Evolutionary conservation across 2,888 invertebrate species (phyloP).

Genomic region (Auanema sp.): DNA sequence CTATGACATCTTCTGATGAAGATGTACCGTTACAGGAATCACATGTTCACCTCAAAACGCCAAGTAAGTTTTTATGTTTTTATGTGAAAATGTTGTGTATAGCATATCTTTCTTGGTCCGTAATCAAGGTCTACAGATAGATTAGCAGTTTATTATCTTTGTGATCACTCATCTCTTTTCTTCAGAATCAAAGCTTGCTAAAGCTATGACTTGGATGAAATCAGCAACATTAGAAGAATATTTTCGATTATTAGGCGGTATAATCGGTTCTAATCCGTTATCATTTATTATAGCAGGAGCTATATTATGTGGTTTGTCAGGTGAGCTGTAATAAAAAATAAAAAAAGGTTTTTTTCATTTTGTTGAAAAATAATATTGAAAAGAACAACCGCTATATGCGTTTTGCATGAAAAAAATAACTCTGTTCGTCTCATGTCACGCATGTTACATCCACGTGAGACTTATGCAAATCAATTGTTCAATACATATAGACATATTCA

Average conservation of each 20-base stretch:
- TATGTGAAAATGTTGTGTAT: too few species aligned
- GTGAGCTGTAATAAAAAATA: conserved; percentile 5
- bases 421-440: neutral
- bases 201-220: conserved; percentile 9
- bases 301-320: conserved; percentile 28
- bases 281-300: conserved; percentile 41
- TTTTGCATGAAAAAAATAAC: neutral
- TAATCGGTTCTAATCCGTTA: conserved; percentile 38
- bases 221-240: conserved; percentile 22
- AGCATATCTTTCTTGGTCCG: too few species aligned
- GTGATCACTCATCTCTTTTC: neutral
- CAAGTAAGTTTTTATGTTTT: too few species aligned
- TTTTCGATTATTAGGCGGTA: conserved; percentile 29
- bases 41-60: too few species aligned
- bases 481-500: neutral
- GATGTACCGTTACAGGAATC: too few species aligned
- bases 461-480: neutral
- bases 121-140: neutral
- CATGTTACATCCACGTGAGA: neutral
- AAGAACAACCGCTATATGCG: neutral
- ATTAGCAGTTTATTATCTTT: neutral
- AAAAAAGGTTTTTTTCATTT: neutral
- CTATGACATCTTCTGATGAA: too few species aligned
- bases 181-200: conserved; percentile 17
- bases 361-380: neutral